Conservation (phyloP, 2,113 vertebrate genomes). For the Larimichthys crocea region DNA sequence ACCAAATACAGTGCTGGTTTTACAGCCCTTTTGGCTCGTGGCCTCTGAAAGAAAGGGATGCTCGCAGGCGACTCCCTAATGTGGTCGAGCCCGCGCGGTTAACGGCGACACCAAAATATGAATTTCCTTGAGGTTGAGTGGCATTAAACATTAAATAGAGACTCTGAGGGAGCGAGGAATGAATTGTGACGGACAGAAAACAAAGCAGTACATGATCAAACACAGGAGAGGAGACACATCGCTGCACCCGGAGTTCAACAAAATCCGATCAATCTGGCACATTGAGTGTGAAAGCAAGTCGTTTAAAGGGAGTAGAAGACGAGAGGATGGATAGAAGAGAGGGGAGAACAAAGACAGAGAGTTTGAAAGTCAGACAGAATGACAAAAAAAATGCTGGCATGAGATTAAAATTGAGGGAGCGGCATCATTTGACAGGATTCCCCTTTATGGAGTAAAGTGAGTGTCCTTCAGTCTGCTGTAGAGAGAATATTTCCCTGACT, state of each 20-base stretch:
- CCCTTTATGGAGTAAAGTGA: constrained; percentile 48
- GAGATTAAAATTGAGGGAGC: neutral
- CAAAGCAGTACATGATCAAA: constrained; percentile 24
- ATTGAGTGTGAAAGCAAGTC: constrained; percentile 2
- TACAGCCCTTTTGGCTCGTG: constrained; percentile 56
- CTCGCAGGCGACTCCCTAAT: constrained; percentile 62
- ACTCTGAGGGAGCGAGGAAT: neutral
- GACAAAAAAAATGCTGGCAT: neutral
- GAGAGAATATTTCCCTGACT: constrained; percentile 35
- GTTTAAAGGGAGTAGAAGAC: neutral
- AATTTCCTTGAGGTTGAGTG: constrained; percentile 40
- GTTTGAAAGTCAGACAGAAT: neutral
- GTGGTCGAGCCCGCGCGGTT: constrained; percentile 46
- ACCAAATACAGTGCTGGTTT: constrained; percentile 67
- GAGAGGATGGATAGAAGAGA: constrained; percentile 6
- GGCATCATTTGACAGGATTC: constrained; percentile 38
- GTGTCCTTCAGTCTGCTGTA: constrained; percentile 22
- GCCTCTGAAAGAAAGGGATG: constrained; percentile 53
- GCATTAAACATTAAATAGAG: constrained; percentile 25
- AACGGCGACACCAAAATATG: constrained; percentile 50
- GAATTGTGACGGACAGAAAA: constrained; percentile 33
- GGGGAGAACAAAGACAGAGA: neutral
- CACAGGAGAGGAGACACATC: neutral
- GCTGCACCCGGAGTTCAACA: neutral
- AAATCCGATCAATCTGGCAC: constrained; percentile 12